These are phyloP conservation scores for Ophion ellenae DNA, from an alignment of 2,888 invertebrate species.

Conservation along the genomic window DNA sequence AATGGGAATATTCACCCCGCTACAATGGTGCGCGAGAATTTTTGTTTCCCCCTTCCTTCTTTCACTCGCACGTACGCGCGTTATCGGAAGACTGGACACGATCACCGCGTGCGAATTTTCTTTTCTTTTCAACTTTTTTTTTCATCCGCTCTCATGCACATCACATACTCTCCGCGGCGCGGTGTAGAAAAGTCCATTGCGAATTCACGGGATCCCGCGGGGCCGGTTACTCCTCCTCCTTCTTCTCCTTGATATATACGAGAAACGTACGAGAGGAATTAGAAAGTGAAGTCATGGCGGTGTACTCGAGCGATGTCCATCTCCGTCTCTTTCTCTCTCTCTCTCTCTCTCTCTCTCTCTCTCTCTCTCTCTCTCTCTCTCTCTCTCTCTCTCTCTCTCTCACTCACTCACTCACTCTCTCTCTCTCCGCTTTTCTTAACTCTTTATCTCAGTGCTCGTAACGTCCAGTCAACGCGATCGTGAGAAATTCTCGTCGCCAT, in stretches of 20 bases:
- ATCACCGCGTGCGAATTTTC: constrained; percentile 19
- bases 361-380: background rate
- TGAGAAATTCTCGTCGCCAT: constrained; percentile 11
- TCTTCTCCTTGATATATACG: constrained; percentile 39
- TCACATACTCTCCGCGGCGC: constrained; percentile 14
- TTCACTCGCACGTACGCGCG: background rate
- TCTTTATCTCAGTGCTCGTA: background rate
- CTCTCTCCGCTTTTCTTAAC: background rate
- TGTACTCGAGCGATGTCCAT: constrained; percentile 35
- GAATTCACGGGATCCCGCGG: constrained; percentile 46
- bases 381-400: background rate
- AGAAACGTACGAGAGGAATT: constrained; percentile 54
- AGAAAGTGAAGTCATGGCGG: constrained; percentile 56
- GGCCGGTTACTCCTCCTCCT: constrained; percentile 51
- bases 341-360: constrained; percentile 3
- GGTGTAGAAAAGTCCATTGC: constrained; percentile 40
- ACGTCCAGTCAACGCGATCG: constrained; percentile 16
- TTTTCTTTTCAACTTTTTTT: background rate
- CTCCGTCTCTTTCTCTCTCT: background rate
- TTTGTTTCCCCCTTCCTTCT: constrained; percentile 7
- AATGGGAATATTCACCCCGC: constrained; percentile 22
- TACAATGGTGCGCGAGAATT: constrained; percentile 21
- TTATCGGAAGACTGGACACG: constrained; percentile 48
- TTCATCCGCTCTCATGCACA: constrained; percentile 11
- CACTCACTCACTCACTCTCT: no score